Percentiles rank a stretch among this genome's conserved stretches.
These are phyloP conservation scores for Camelus bactrianus DNA, from an alignment of 2,113 vertebrate species.

Conservation along the genomic window DNA sequence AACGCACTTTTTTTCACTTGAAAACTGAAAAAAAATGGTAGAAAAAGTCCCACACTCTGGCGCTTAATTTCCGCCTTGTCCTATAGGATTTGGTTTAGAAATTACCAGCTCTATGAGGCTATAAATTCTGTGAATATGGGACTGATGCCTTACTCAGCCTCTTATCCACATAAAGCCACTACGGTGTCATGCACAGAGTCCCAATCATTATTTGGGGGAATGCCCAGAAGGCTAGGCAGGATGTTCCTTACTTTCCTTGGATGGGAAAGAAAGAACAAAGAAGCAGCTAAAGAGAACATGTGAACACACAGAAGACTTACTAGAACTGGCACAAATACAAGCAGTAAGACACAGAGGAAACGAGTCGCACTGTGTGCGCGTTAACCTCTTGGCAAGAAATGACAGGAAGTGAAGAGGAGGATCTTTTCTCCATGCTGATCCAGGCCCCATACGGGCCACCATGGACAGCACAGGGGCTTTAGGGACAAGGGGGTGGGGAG, in stretches of 20 bases:
- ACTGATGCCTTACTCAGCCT: background rate
- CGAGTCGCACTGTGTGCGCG: fast-evolving
- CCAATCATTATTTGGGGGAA: background rate
- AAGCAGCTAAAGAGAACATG: background rate
- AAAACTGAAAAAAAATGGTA: background rate
- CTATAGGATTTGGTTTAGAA: background rate
- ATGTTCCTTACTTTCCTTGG: background rate
- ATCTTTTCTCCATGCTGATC: background rate
- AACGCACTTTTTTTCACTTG: background rate
- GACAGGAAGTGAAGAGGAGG: background rate
- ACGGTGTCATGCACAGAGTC: fast-evolving
- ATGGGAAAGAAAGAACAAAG: background rate
- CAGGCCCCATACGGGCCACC: background rate
- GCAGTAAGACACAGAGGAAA: background rate
- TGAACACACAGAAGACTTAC: background rate
- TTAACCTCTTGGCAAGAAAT: background rate
- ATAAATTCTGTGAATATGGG: background rate
- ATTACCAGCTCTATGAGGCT: background rate
- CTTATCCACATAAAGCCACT: background rate
- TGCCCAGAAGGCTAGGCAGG: background rate
- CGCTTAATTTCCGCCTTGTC: too few species aligned
- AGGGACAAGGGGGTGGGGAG: too few species aligned
- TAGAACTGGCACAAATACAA: background rate
- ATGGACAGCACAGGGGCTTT: background rate
- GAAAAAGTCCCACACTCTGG: background rate